These are phyloP conservation scores for Sterna hirundo DNA, from an alignment of 2,113 vertebrate genomes.

Conservation along the genomic window DNA sequence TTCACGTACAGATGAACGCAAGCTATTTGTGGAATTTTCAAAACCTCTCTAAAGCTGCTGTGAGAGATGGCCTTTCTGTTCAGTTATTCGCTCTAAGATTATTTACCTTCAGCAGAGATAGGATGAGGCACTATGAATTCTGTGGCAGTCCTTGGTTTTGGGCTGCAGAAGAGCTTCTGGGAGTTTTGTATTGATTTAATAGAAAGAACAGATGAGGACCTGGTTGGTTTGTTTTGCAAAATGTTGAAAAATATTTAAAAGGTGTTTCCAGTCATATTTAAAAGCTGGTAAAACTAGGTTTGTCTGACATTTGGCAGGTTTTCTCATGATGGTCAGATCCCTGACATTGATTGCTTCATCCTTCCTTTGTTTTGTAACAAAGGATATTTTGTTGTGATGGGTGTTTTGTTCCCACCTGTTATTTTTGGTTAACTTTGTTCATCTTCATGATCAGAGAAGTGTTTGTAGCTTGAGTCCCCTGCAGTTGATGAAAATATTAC, in stretches of 20 bases:
- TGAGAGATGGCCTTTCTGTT: background rate
- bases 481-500: background rate
- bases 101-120: background rate
- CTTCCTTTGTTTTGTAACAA: background rate
- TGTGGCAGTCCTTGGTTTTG: background rate
- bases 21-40: background rate
- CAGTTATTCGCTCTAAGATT: background rate
- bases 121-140: background rate
- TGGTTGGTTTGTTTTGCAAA: background rate
- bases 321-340: background rate
- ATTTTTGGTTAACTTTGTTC: background rate
- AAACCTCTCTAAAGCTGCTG: background rate
- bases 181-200: background rate
- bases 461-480: background rate
- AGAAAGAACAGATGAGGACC: background rate
- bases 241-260: background rate
- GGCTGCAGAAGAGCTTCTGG: background rate
- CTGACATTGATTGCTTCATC: background rate
- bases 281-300: background rate
- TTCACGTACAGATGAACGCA: background rate
- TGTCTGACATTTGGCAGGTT: background rate
- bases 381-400: too few relatives aligned
- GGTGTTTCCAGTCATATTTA: background rate
- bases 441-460: background rate
- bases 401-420: background rate